A percentile compares a stretch with the other conserved stretches of the same genome.
Evolutionary conservation across 2,888 invertebrate species (phyloP).

Genomic region (Lasius fuliginosus): DNA sequence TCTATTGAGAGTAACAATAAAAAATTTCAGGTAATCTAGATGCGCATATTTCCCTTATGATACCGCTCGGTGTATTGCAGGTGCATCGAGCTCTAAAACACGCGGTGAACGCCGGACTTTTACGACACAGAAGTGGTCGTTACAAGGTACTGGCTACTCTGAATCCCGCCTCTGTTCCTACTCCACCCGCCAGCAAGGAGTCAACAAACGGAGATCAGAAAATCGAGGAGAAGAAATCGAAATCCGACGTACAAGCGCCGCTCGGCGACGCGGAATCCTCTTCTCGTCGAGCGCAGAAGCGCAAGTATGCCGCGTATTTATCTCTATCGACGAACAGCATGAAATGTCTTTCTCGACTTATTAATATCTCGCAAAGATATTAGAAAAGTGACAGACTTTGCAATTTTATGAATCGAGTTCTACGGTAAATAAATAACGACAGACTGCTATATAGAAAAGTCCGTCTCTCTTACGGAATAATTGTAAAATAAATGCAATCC

Average conservation of each 20-base stretch:
- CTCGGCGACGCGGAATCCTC: not conserved
- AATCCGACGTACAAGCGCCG: not conserved
- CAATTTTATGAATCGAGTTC: not conserved
- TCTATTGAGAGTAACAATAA: not conserved
- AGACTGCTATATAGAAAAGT: not conserved
- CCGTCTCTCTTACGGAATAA: not conserved
- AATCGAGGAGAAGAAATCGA: slow-evolving; percentile 15
- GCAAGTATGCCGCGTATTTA: slow-evolving; percentile 20
- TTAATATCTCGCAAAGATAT: not conserved
- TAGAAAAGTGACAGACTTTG: not conserved
- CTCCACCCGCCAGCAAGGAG: slow-evolving; percentile 24
- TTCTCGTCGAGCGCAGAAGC: slow-evolving; percentile 14
- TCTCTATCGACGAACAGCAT: not conserved
- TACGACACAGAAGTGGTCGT: slow-evolving; percentile 78
- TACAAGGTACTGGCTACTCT: slow-evolving; percentile 77
- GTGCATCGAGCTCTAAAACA: slow-evolving; percentile 80
- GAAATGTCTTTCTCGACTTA: not conserved
- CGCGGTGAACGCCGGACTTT: slow-evolving; percentile 78
- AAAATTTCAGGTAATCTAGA: not conserved
- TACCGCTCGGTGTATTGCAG: slow-evolving; percentile 56
- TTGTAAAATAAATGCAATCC: not conserved
- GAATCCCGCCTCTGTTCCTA: slow-evolving; percentile 58
- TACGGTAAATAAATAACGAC: not conserved
- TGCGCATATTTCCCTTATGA: not conserved
- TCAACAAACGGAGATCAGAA: slow-evolving; percentile 41